Evolutionary conservation across 2,113 vertebrate genomes (phyloP), one percentile per base, ranked within the genome.

Genomic region (Chrysemys picta): DNA sequence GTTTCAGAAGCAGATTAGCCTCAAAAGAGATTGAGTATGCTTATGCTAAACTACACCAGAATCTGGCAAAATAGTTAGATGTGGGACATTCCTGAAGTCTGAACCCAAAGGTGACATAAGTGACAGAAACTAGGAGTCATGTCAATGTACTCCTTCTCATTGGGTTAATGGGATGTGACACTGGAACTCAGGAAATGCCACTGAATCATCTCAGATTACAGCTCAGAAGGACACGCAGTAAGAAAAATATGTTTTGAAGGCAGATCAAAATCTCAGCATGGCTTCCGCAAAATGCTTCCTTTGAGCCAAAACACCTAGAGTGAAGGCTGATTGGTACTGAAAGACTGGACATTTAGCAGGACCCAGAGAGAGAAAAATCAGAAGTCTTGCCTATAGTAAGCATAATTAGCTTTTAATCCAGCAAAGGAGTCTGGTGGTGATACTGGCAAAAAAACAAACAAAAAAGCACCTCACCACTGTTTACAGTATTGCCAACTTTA

Each of bases 131-230:
- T n/a, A 59, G n/a, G n/a, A n/a, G n/a, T 42, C 62, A 90, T 22
- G 31, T 82, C 90, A 27, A 31, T 87, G 52, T 89, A 35, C 5
- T 57, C 4, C 10, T 22, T 2, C 0, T 0, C 8, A 84, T 82
- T 2, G 76, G 80, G 57, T 0, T 16, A 53, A 53, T 14, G 8
- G 22, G 25, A 59, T 47, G 72, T 1, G 10, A 42, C 10, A 78
- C 57, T 50, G 75, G 79, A 38, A 0, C 0, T 22, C 84, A 17
- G 0, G 0, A 8, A 91, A 87, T 72, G 25, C 14, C 57, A 79
- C 17, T 35, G 27, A 93, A 94, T 53, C 0, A 0, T 65, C 78
- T 79, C 50, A 50, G 85, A 8, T 29, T 24, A 17, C 75, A 81
- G 9, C 76, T 91, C 47, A 85, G 45, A 79, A 56, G 22, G 10